Evolutionary conservation across 1,140 invertebrate genomes (phyloP), one percentile per base, ranked within the genome.

Genomic region (Drosophila ohnishii): DNA sequence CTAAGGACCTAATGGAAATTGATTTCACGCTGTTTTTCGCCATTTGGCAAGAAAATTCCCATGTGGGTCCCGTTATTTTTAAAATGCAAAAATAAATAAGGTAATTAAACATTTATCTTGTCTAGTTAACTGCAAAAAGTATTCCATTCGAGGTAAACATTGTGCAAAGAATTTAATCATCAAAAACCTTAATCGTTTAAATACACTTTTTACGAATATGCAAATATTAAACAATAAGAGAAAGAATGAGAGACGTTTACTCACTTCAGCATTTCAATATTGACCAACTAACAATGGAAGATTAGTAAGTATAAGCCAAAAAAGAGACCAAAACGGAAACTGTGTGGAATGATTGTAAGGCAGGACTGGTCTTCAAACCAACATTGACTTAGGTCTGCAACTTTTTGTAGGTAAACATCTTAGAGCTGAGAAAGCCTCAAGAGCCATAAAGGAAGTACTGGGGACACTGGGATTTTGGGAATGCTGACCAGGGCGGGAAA

Each of bases 1-100:
- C 78, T 62, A 35, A 62, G 48, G 42, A 44, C 35, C 25, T 87
- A 87, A 86, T 86, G 83, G 71, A 87, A 87, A 87, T 87, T 87
- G 83, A 87, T 87, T 87, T 87, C 39, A 8, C 10, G 34, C 11
- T 25, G 30, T 28, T 64, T 47, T 48, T 55, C 8, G 19, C 34
- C 51, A 55, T 74, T 55, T 57, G 10, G 16, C 30, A 55, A 25
- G 51, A 9, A 9, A 37, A 22, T 37, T 10, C 13, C 50, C 19
- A 22, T 37, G 11, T 16, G 13, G 14, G n/a, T 44, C 3, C 19
- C 6, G 13, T 35, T 57, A 28, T 32, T 40, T 47, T 65, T 75
- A 50, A 60, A 60, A 22, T 30, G 3, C 10, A 7, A n/a, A 50
- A 51, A 51, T 61, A 69, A 75, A 59, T 60, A 39, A 19, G 5